Percentiles rank a stretch among this genome's conserved stretches.
These are phyloP conservation scores for Pherbina coryleti DNA, from an alignment of 2,888 invertebrate genomes.

Conservation along the genomic window DNA sequence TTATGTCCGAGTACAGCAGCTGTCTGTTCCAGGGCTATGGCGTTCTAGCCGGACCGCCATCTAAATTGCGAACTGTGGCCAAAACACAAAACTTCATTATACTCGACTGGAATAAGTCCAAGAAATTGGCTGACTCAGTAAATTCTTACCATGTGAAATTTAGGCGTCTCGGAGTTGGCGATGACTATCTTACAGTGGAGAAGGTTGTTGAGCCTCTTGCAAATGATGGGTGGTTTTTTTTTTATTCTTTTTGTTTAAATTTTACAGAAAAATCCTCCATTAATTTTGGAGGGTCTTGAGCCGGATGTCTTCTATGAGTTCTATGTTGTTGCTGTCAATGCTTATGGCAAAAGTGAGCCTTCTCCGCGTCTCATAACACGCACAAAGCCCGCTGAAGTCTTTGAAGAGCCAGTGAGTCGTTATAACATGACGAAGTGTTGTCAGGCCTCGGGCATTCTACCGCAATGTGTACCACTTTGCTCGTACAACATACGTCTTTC, in stretches of 20 bases:
- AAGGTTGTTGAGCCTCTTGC: constrained; percentile 64
- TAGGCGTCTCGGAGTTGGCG: constrained; percentile 72
- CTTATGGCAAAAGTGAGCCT: constrained; percentile 82
- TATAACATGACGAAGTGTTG: constrained; percentile 89
- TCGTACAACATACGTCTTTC: constrained; percentile 86
- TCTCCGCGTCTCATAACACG: constrained; percentile 83
- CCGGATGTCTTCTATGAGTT: constrained; percentile 84
- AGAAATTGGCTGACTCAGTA: constrained; percentile 79
- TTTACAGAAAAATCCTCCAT: constrained; percentile 75
- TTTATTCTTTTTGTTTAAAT: neutral
- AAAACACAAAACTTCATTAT: constrained; percentile 83
- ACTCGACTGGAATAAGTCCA: constrained; percentile 82
- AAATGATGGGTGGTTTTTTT: neutral
- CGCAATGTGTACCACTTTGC: constrained; percentile 81
- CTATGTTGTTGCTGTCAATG: constrained; percentile 83
- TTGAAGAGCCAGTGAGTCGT: constrained; percentile 69
- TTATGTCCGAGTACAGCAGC: constrained; percentile 85
- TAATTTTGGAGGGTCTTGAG: constrained; percentile 80
- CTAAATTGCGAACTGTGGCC: constrained; percentile 78
- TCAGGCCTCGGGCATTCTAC: constrained; percentile 74
- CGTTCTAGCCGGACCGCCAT: constrained; percentile 82
- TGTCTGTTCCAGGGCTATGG: constrained; percentile 88
- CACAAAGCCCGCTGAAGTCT: constrained; percentile 71
- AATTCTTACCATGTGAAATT: constrained; percentile 76
- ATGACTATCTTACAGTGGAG: constrained; percentile 73